Evolutionary conservation across 2,888 invertebrate genomes (phyloP), one percentile per base, ranked within the genome.

Genomic region (Apodemia mormo): DNA sequence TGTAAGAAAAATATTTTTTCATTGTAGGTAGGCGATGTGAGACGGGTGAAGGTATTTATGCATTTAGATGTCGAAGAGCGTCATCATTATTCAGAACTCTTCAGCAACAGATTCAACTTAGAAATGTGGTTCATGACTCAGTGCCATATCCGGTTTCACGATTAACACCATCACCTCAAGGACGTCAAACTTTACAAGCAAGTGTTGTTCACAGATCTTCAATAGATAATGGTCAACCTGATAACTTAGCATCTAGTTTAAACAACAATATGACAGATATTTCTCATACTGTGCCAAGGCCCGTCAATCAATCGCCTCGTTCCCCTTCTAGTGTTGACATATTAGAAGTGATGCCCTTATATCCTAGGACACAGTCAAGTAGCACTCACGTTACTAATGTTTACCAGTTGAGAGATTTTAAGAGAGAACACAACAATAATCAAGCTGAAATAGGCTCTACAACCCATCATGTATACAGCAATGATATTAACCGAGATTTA

Each of bases 11-110:
- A 49, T 14, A 49, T 14, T 49, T 49, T 49, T 14, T 5, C 2
- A 22, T 83, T 88, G 72, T 79, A 94, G 96, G 96, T 10, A 92
- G 96, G 75, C 93, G 96, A 74, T 98, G 98, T 87, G 96, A 96
- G 68, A 98, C 98, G 2, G 99, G 99, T 0, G 96, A 97, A 75
- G 99, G 99, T 8, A 98, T 99, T 78, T 99, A 98, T 90, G 98
- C 97, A 30, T 99, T 99, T 87, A 96, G 96, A 77, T 98, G 99
- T 85, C 94, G 95, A 69, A 95, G 97, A 84, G 98, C 99, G 9
- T 97, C 98, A 80, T 94, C 96, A 73, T 93, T 99, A 64, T 99
- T 99, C 89, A 96, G 97, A 79, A 94, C 97, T 79, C 95, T 99
- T 68, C 98, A 98, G 87, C 96, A 96, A 72, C 96, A 96, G 84